Base-by-base conservation (phyloP, 2,797 vertebrate species). In the Sebastes iracundus region DNA sequence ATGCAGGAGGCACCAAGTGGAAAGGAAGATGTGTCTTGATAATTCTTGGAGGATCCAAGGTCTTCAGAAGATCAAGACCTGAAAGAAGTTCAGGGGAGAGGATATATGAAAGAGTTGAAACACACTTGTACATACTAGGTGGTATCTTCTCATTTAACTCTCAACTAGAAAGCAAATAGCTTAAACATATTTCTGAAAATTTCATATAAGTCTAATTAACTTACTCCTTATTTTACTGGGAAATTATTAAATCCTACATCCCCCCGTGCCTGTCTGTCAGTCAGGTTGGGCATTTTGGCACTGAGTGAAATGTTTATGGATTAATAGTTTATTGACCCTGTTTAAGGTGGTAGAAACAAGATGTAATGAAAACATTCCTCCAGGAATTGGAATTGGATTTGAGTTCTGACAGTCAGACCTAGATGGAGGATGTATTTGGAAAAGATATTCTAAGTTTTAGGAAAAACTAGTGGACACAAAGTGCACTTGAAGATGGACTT, bases 11-110 rank as follows among this genome's bases (percentile, higher is more conserved):
- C 68, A 99, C 92, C 38, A 99, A 70, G 23, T 96, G 92, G 46
- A 90, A 72, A 0, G 97, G 96, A 22, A 99, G 92, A 80, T 99
- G 98, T 4, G 97, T 97, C 88, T 99, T 98, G 77, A 99, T 96
- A 23, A 98, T 25, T 0, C 97, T 95, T 0, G 97, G 97, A 0
- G 97, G 96, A 14, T 94, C 84, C 93, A 93, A 94, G 35, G 65
- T 81, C 3, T 76, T 82, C 23, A 96, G 76, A 3, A 94, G 84
- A 11, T 96, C 94, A 28, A 96, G 91, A 59, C 96, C 97, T 69
- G 93, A 69, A 38, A 93, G 20, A 79, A 53, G 72, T 82, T 72
- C 16, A 25, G 27, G 18, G 2, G 64, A 53, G 52, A n/a, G 12
- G 27, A 60, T 25, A 38, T 33, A 22, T 60, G 18, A 75, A 71